These are phyloP conservation scores for Leptodactylus fallax DNA, from an alignment of 2,797 vertebrate genomes.

Conservation along the genomic window DNA sequence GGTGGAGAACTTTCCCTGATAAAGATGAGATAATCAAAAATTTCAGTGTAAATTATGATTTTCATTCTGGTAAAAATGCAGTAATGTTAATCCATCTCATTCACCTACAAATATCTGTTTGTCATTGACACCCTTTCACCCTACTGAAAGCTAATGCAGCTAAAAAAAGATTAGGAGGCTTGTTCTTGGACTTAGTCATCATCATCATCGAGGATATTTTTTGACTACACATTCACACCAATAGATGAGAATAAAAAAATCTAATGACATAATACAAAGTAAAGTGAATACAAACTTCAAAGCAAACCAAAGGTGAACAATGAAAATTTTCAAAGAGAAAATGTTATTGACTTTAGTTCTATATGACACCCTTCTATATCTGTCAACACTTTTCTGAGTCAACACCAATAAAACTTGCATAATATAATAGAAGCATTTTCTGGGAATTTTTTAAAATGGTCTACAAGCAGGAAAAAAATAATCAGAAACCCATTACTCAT, in stretches of 20 bases:
- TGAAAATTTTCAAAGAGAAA: background rate
- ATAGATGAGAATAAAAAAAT: background rate
- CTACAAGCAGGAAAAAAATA: too few species aligned
- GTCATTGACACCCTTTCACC: background rate
- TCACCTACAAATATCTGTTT: background rate
- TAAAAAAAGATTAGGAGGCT: background rate
- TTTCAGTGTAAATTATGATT: background rate
- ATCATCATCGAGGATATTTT: background rate
- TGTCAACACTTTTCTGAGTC: background rate
- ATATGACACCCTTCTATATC: background rate
- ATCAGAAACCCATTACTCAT: too few species aligned
- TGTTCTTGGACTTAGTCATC: slow-evolving; percentile 9
- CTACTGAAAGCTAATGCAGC: background rate
- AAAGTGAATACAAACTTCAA: background rate
- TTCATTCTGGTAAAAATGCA: background rate
- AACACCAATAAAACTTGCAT: background rate
- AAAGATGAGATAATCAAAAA: slow-evolving; percentile 3
- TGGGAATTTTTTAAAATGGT: too few species aligned
- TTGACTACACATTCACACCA: background rate
- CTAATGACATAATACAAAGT: slow-evolving; percentile 11
- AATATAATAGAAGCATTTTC: background rate
- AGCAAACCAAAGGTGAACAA: background rate
- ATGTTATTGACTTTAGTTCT: background rate
- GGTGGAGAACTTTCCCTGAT: background rate
- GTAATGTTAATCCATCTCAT: background rate